Base-by-base conservation (phyloP, 2,888 invertebrate species). In the Nineta flava region DNA sequence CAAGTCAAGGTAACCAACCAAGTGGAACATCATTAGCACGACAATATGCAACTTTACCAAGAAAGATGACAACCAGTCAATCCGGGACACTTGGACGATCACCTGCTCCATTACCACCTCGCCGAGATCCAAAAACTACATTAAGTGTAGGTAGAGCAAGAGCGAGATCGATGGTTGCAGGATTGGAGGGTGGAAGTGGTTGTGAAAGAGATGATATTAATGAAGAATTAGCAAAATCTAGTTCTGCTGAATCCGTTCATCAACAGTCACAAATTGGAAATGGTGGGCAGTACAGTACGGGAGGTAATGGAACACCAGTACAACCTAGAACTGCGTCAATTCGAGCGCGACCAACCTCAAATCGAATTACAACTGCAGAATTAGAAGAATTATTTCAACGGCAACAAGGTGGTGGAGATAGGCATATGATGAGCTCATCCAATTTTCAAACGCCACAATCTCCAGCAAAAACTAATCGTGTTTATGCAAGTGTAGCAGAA, bases 81-180 rank as follows among this genome's bases (percentile, higher is more conserved):
- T 56, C 58, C 16, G 65, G 64, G 40, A 71, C 67, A 7, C 58
- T 71, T 61, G 67, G 71, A 45, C 74, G 84, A 51, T 76, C 82
- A 53, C 83, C 87, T 48, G 94, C 93, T 7, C 96, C 96, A 0
- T 77, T 87, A 62, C 95, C 95, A 5, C 96, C 96, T 0, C 76
- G 92, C 21, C 76, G 96, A 46, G 94, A 96, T 69, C 96, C 96
- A 9, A 85, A 87, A 64, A 96, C 96, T 0, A 92, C 93, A 2
- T 72, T 97, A 41, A 93, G 94, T 63, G 91, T 93, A 53, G 92
- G 94, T 9, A 74, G 93, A 45, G 91, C 93, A 12, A 72, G 92
- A 53, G 93, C 94, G 47, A 84, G 88, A 62, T 91, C 92, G 31
- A 87, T 94, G 86, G 90, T 93, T 5, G 92, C 92, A 6, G 92